Percentiles rank a stretch among this genome's conserved stretches.
phyloP scores from a whole-genome alignment of 2,888 invertebrate genomes.

The Microchrysa polita region DNA sequence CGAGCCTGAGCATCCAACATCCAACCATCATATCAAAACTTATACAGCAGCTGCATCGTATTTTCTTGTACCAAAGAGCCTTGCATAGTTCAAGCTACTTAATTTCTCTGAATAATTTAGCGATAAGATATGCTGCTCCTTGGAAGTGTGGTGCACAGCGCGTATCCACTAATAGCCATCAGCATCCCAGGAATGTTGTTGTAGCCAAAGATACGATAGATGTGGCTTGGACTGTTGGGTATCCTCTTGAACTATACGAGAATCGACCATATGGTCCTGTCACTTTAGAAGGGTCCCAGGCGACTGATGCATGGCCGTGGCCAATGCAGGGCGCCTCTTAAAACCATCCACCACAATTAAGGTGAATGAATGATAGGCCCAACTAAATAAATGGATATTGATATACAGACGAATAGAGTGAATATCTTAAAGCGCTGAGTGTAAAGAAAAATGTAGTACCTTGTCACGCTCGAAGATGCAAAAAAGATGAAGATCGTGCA shows the following conservation, averaged over 20 bases:
- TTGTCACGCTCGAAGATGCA: conserved; percentile 29
- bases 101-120: conserved; percentile 37
- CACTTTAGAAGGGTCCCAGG: conserved; percentile 5
- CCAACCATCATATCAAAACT: too few relatives aligned
- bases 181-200: not conserved
- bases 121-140: conserved; percentile 21
- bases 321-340: not conserved
- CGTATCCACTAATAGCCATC: conserved; percentile 1
- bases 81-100: conserved; percentile 35
- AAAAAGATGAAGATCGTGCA: not conserved
- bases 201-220: conserved; percentile 30
- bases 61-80: not conserved
- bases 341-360: conserved; percentile 15
- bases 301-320: conserved; percentile 7
- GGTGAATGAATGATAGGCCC: conserved; percentile 9
- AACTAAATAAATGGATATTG: conserved; percentile 7
- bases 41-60: too few relatives aligned
- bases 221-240: not conserved
- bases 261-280: conserved; percentile 44
- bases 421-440: conserved; percentile 3
- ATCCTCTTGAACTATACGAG: not conserved
- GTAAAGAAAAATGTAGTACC: conserved; percentile 24
- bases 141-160: not conserved
- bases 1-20: not conserved
- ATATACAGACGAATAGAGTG: not conserved